Evolutionary conservation across 53 echinoderm and acorn worm genomes (phyloP).

Genomic region (Temnopleurus reevesii): DNA sequence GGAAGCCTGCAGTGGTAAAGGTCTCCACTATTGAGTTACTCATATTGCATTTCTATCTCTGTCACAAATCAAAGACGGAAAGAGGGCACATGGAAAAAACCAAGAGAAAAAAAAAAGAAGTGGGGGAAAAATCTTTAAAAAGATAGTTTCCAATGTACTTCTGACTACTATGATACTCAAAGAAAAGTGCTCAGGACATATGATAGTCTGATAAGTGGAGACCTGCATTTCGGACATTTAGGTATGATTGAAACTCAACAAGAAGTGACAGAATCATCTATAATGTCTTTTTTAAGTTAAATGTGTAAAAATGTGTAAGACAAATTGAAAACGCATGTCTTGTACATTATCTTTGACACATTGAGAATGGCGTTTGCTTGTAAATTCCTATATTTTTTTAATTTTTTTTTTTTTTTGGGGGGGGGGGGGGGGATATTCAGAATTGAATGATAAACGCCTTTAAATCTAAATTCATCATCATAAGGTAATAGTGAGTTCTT

Average conservation of each 20-base stretch:
- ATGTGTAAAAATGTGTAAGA: no score
- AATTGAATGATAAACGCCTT: no score
- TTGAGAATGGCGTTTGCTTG: no score
- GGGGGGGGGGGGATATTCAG: no score
- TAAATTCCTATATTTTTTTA: no score
- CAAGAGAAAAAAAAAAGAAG: not conserved
- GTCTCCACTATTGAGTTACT: constrained; percentile 43
- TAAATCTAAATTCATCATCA: no score
- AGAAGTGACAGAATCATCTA: no score
- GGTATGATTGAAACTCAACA: not conserved
- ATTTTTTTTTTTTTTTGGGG: no score
- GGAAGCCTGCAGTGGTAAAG: constrained; percentile 17
- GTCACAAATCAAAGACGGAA: constrained; percentile 8
- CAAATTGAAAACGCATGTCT: no score
- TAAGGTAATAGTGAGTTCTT: no score
- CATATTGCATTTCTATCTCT: constrained; percentile 46
- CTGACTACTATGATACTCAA: constrained; percentile 34
- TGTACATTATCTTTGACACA: no score
- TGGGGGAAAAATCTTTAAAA: constrained; percentile 11
- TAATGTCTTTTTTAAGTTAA: no score
- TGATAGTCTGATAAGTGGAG: constrained; percentile 9
- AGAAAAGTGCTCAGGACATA: constrained; percentile 41
- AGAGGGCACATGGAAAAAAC: not conserved
- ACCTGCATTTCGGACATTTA: not conserved
- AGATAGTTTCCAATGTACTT: constrained; percentile 23